These are phyloP conservation scores for Cryptomyrus ogoouensis DNA, from an alignment of 2,113 vertebrate genomes.

Conservation along the genomic window DNA sequence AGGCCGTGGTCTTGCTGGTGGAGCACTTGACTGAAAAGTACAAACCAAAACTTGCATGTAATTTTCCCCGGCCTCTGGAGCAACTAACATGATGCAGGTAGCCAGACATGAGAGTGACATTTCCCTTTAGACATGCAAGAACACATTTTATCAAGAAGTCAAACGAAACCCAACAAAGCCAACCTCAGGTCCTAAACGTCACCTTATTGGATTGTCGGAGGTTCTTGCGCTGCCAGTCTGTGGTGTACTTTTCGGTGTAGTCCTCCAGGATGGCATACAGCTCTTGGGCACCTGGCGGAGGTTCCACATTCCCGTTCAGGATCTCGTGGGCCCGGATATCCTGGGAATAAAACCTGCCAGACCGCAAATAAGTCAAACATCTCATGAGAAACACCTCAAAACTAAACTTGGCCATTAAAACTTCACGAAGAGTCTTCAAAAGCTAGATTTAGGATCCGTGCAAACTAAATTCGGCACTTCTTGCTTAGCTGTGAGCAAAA, in stretches of 20 bases:
- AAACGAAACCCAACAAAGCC: neutral
- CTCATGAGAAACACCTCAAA: neutral
- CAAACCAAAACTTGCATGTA: neutral
- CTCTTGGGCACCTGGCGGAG: slow-evolving; percentile 68
- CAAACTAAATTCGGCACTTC: neutral
- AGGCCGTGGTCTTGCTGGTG: slow-evolving; percentile 35
- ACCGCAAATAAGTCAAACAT: neutral
- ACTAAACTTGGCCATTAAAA: neutral
- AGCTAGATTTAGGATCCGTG: neutral
- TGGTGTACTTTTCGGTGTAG: slow-evolving; percentile 79
- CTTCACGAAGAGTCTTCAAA: neutral
- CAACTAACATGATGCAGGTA: neutral
- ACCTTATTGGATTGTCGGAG: slow-evolving; percentile 33
- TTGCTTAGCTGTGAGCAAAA: no score
- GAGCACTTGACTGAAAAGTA: slow-evolving; percentile 27
- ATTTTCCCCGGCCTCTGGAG: neutral
- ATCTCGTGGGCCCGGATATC: slow-evolving; percentile 85
- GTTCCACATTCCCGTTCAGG: slow-evolving; percentile 79
- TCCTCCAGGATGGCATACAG: slow-evolving; percentile 76
- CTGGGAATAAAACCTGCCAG: slow-evolving; percentile 76
- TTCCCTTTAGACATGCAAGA: neutral
- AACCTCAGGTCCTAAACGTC: neutral
- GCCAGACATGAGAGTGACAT: neutral
- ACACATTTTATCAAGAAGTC: neutral
- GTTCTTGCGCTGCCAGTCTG: slow-evolving; percentile 55